Conservation (phyloP, 2,113 vertebrate species). For the Corapipo altera region DNA sequence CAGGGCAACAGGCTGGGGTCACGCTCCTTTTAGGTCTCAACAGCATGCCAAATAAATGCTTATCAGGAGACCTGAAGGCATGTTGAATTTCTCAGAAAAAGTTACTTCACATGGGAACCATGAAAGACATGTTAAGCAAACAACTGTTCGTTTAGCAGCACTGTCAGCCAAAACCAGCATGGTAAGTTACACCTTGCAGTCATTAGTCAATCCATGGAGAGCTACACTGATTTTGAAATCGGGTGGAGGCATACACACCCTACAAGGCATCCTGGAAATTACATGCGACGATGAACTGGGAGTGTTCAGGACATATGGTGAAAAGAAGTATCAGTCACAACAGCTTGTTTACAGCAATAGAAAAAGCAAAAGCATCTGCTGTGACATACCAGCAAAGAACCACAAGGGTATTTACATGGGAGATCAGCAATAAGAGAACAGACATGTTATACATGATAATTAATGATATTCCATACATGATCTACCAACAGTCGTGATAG, state of each 20-base stretch:
- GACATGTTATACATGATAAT: neutral
- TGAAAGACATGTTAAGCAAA: constrained; percentile 27
- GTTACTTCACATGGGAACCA: constrained; percentile 30
- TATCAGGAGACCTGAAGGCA: neutral
- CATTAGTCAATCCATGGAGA: constrained; percentile 61
- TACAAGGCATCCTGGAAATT: constrained; percentile 61
- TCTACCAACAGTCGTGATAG: neutral
- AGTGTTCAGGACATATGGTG: constrained; percentile 41
- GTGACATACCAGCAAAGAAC: neutral
- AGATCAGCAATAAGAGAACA: neutral
- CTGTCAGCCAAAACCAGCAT: constrained; percentile 45
- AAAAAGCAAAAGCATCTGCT: constrained; percentile 32
- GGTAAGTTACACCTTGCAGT: constrained; percentile 50
- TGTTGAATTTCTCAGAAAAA: neutral
- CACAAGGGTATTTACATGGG: neutral
- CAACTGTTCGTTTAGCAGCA: neutral
- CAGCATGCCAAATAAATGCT: neutral
- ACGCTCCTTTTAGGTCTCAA: neutral
- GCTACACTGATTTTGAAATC: constrained; percentile 61
- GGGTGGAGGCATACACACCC: constrained; percentile 61
- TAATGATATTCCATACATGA: neutral
- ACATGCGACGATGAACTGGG: constrained; percentile 48
- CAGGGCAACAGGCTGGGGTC: neutral
- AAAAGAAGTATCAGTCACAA: constrained; percentile 54
- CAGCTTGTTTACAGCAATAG: constrained; percentile 59